Evolutionary conservation across 2,113 vertebrate genomes (phyloP).

Genomic region (Kryptolebias marmoratus): DNA sequence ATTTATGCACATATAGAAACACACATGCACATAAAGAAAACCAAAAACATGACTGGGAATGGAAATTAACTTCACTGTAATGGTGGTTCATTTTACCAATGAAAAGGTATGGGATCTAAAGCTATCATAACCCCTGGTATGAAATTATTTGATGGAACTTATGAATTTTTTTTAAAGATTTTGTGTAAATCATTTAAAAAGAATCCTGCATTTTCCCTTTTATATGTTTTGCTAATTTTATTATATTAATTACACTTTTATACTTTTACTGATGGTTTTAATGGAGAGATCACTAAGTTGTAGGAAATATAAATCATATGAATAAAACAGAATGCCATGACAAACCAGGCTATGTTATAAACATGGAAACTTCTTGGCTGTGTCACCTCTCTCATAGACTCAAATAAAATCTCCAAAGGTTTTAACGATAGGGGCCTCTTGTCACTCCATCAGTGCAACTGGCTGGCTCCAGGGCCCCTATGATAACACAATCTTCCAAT

Average conservation of each 20-base stretch:
- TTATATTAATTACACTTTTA: neutral
- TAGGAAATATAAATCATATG: neutral
- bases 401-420: neutral
- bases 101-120: no score
- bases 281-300: no score
- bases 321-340: neutral
- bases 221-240: neutral
- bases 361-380: neutral
- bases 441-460: conserved; percentile 61
- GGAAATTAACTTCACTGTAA: no score
- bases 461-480: conserved; percentile 54
- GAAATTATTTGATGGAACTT: no score
- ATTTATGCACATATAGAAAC: no score
- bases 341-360: neutral
- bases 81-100: no score
- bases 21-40: no score
- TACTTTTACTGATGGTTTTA: neutral
- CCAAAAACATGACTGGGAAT: no score
- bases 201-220: no score
- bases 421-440: conserved; percentile 30
- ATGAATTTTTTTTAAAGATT: no score
- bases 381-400: conserved; percentile 5
- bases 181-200: no score
- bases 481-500: conserved; percentile 75
- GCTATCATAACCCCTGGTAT: no score